A percentile compares a stretch with the other conserved stretches of the same genome.
Evolutionary conservation across 64 coral and sea anemone species (phyloP).

Genomic region (Montipora capricornis): DNA sequence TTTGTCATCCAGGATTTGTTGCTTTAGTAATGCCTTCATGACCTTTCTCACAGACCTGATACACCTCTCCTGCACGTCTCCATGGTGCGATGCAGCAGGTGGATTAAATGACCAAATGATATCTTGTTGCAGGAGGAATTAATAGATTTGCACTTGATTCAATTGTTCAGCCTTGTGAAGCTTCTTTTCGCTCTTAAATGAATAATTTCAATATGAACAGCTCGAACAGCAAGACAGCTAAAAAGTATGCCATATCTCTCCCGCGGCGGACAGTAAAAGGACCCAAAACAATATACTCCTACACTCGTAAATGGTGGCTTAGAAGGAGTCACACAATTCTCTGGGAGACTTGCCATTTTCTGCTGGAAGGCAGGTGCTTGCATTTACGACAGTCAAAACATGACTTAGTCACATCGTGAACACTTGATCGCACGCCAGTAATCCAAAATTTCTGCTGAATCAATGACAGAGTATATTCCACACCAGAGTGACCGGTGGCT

Average conservation of each 20-base stretch:
- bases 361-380: slow-evolving; percentile 4
- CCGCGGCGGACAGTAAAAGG: slow-evolving; percentile 21
- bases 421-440: not conserved
- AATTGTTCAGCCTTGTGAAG: not conserved
- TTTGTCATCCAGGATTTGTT: not conserved
- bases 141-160: not conserved
- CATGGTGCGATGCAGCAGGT: not conserved
- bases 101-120: not conserved
- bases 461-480: not conserved
- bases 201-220: slow-evolving; percentile 3
- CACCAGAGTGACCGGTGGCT: not conserved
- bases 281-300: slow-evolving; percentile 2
- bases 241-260: not conserved
- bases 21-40: not conserved
- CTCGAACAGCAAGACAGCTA: not conserved
- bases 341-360: not conserved
- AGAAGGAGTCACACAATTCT: not conserved
- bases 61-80: not conserved
- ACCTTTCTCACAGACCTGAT: slow-evolving; percentile 1
- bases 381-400: slow-evolving; percentile 1
- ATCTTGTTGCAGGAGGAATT: not conserved
- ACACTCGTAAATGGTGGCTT: slow-evolving; percentile 13
- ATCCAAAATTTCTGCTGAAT: not conserved
- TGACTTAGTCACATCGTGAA: not conserved
- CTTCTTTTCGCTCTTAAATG: not conserved